phyloP scores from a whole-genome alignment of 2,888 invertebrate species.

The Pomacea canaliculata region DNA sequence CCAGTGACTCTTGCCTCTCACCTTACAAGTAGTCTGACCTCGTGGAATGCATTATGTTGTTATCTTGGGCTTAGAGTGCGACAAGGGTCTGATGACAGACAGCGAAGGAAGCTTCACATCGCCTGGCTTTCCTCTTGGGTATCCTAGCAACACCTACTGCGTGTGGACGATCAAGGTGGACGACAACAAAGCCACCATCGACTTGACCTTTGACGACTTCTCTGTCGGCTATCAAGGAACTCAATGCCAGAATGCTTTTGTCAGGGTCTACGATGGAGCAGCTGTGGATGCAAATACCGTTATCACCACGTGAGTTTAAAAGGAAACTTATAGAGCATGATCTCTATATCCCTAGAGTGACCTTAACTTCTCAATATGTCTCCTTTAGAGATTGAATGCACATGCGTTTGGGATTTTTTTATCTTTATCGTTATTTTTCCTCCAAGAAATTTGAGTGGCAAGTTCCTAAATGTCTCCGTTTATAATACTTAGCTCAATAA shows the following conservation, averaged over 20 bases:
- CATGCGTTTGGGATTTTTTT: too few species aligned
- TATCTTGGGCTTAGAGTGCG: not conserved
- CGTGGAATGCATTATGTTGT: too few species aligned
- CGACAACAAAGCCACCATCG: not conserved
- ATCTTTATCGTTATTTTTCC: too few species aligned
- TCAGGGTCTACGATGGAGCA: not conserved
- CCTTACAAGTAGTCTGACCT: too few species aligned
- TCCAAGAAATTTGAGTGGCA: too few species aligned
- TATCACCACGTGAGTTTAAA: not conserved
- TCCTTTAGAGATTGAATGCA: too few species aligned
- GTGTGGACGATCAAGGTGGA: not conserved
- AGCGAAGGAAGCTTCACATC: not conserved
- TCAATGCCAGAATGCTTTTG: not conserved
- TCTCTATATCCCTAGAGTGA: too few species aligned
- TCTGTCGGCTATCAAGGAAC: not conserved
- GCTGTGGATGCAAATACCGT: not conserved
- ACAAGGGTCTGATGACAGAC: not conserved
- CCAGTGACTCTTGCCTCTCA: too few species aligned
- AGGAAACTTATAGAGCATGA: too few species aligned
- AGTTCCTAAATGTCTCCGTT: too few species aligned
- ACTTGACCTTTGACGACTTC: not conserved
- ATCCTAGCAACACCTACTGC: slow-evolving; percentile 1
- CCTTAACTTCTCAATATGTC: too few species aligned
- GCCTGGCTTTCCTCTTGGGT: not conserved
- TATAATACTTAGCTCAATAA: too few species aligned